Evolutionary conservation across 2,113 vertebrate genomes (phyloP).

Genomic region (Cheilinus undulatus): DNA sequence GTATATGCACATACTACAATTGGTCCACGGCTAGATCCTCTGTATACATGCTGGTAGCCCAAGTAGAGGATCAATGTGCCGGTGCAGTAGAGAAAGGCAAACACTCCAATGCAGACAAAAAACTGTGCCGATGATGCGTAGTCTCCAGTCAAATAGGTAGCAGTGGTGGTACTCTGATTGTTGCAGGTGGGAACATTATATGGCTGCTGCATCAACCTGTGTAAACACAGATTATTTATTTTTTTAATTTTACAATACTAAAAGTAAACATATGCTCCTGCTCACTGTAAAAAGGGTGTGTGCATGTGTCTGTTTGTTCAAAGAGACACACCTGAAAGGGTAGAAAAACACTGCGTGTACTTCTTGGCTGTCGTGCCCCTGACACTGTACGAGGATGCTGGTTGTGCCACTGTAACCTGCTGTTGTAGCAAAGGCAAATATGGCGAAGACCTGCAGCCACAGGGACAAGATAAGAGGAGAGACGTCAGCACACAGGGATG

Average conservation of each 20-base stretch:
- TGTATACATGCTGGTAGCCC: constrained; percentile 90
- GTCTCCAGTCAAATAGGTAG: constrained; percentile 85
- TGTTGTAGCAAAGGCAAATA: constrained; percentile 94
- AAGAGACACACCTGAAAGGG: constrained; percentile 90
- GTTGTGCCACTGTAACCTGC: constrained; percentile 89
- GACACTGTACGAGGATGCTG: constrained; percentile 84
- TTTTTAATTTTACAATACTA: neutral
- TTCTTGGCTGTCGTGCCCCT: constrained; percentile 21
- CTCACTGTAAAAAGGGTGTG: neutral
- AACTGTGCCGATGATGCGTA: constrained; percentile 91
- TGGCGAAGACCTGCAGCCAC: constrained; percentile 88
- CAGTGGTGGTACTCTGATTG: constrained; percentile 1
- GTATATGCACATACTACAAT: constrained; percentile 82
- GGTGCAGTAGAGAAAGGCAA: constrained; percentile 92
- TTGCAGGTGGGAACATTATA: constrained; percentile 85
- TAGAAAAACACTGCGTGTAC: constrained; percentile 87
- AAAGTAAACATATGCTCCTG: neutral
- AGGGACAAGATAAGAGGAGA: constrained; percentile 17
- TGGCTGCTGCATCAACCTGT: constrained; percentile 84
- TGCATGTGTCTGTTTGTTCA: neutral
- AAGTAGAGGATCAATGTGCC: constrained; percentile 90
- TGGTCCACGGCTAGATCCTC: constrained; percentile 85
- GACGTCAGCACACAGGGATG: neutral
- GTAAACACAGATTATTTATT: constrained; percentile 1
- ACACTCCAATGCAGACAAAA: constrained; percentile 92